Evolutionary conservation across 2,797 vertebrate genomes (phyloP).

Genomic region (Chelidonichthys spinosus): DNA sequence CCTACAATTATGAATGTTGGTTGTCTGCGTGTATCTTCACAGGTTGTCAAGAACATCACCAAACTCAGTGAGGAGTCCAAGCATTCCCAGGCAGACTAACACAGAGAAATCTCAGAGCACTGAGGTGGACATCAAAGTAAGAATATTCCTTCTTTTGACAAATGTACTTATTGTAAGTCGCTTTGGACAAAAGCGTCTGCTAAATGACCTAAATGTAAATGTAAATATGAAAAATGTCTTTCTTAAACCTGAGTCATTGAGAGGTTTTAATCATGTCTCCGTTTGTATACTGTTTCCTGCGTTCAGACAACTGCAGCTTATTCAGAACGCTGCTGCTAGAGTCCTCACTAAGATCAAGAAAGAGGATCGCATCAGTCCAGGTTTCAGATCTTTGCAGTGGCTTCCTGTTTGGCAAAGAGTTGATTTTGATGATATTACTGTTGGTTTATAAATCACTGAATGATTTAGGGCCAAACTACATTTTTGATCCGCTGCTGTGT

Average conservation of each 20-base stretch:
- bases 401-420: slow-evolving; percentile 50
- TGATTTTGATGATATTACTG: slow-evolving; percentile 32
- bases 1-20: background rate
- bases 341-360: slow-evolving; percentile 68
- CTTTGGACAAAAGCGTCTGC: no score
- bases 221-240: background rate
- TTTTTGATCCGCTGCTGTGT: slow-evolving; percentile 58
- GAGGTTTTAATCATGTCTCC: slow-evolving; percentile 50
- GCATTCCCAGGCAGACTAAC: slow-evolving; percentile 84
- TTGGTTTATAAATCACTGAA: slow-evolving; percentile 53
- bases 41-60: slow-evolving; percentile 88
- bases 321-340: slow-evolving; percentile 74
- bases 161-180: no score
- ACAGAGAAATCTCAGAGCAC: slow-evolving; percentile 88
- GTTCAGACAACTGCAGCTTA: slow-evolving; percentile 70
- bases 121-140: slow-evolving; percentile 88
- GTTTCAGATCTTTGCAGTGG: slow-evolving; percentile 72
- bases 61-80: slow-evolving; percentile 86
- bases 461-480: slow-evolving; percentile 35
- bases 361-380: slow-evolving; percentile 74
- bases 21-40: slow-evolving; percentile 25
- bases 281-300: slow-evolving; percentile 66
- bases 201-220: no score
- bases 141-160: no score
- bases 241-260: slow-evolving; percentile 20